A percentile compares a stretch with the other conserved stretches of the same genome.
Conservation (phyloP, 2,797 vertebrate genomes). For the Macropodus opercularis region DNA sequence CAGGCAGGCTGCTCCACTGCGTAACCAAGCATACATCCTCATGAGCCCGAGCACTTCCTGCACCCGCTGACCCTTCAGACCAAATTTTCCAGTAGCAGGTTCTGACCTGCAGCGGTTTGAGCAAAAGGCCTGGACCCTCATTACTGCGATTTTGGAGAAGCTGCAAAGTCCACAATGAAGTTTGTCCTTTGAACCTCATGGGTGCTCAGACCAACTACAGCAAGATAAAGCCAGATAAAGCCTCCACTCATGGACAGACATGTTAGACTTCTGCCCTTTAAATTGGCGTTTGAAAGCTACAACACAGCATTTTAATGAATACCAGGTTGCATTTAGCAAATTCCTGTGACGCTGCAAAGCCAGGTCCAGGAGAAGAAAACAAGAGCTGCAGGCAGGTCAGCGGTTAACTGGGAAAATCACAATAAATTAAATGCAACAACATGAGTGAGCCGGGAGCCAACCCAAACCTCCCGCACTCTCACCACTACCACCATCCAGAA, state of each 20-base stretch:
- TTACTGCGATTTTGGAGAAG: constrained; percentile 60
- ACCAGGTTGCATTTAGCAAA: no score
- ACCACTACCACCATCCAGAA: constrained; percentile 13
- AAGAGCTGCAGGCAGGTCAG: no score
- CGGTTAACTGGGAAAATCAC: no score
- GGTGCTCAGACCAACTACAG: constrained; percentile 24
- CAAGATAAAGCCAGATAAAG: no score
- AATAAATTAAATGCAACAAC: constrained; percentile 47
- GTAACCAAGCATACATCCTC: constrained; percentile 42
- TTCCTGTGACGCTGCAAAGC: no score
- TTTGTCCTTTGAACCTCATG: constrained; percentile 37
- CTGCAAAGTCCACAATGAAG: constrained; percentile 35
- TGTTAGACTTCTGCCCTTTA: no score
- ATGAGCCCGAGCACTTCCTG: constrained; percentile 44
- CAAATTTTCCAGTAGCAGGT: constrained; percentile 48
- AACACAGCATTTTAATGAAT: no score
- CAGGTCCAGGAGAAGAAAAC: no score
- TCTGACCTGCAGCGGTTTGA: constrained; percentile 43
- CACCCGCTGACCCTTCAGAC: constrained; percentile 47
- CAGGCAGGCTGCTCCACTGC: constrained; percentile 16
- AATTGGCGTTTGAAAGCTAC: no score
- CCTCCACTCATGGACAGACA: no score
- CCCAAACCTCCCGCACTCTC: background rate
- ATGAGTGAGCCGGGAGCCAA: constrained; percentile 46
- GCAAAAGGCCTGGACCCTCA: constrained; percentile 42